Evolutionary conservation across 2,888 invertebrate genomes (phyloP), one percentile per base, ranked within the genome.

Genomic region (Eupithecia tripunctaria): DNA sequence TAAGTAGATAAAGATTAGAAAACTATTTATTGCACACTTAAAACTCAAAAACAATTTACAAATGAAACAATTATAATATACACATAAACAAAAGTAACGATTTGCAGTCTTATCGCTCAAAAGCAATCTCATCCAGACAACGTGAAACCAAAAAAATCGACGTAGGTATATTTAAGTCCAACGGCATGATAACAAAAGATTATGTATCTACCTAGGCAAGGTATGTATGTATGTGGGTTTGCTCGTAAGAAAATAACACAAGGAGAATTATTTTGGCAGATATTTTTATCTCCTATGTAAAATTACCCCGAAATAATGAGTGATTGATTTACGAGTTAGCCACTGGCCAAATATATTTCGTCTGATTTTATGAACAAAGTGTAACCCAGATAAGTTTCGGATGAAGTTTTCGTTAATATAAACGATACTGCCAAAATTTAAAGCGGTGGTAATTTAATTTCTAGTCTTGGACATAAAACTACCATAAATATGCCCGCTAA

Each of bases 251-350:
- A 47, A 5, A 43, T 43, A 2, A 51, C 47, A 21, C 47, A 47
- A n/a, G 8, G n/a, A 51, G 21, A n/a, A 51, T 32, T 32, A 51
- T 21, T 12, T 63, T 38, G 63, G 38, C 38, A 63, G n/a, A 18
- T 38, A 56, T 38, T 36, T 15, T 18, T 29, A 59, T 36, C 32
- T 56, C 14, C 36, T 67, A 56, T 15, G 56, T 67, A 67, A 67
- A 67, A 67, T 27, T 25, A 36, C 47, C 29, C 66, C n/a, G 25
- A 59, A 56, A 56, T 36, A 59, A 68, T 56, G 36, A 41, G 21
- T 41, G 67, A 68, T 36, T 38, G 59, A 68, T 68, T 68, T 59
- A 68, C 59, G 67, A 56, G 21, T 25, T 12, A 29, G 29, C 8
- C 60, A 4, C 18, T n/a, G 12, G 38, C 5, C 18, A 63, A 21